A percentile compares a stretch with the other conserved stretches of the same genome.
Conservation (phyloP, 2,797 vertebrate genomes). For the Labeo calbasu region DNA sequence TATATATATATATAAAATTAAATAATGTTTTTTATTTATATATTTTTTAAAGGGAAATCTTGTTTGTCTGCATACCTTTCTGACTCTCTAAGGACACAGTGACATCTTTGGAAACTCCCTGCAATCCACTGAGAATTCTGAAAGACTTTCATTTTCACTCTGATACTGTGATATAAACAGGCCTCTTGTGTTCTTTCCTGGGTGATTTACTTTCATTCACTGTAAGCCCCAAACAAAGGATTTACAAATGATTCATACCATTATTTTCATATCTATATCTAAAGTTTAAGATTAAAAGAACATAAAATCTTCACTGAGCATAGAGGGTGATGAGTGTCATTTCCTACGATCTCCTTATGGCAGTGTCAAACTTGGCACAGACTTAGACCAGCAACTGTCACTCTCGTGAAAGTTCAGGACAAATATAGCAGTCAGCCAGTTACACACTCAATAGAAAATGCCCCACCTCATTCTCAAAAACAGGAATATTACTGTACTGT, state of each 20-base stretch:
- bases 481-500: not conserved
- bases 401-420: not conserved
- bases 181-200: not conserved
- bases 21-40: not conserved
- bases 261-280: not conserved
- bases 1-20: not conserved
- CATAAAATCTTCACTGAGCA: not conserved
- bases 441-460: not conserved
- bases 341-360: not conserved
- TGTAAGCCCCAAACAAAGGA: not conserved
- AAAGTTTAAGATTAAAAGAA: not conserved
- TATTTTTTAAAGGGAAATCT: not conserved
- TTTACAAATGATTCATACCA: no score
- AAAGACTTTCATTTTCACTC: constrained; percentile 20
- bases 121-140: not conserved
- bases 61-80: not conserved
- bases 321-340: not conserved
- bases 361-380: not conserved
- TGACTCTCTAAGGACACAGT: not conserved
- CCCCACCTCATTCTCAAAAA: not conserved
- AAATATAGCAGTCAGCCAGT: constrained; percentile 23
- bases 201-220: not conserved
- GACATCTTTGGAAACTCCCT: not conserved
- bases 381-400: not conserved
- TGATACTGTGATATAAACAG: not conserved